phyloP scores from a whole-genome alignment of 2,113 vertebrate genomes.

The Apus apus region DNA sequence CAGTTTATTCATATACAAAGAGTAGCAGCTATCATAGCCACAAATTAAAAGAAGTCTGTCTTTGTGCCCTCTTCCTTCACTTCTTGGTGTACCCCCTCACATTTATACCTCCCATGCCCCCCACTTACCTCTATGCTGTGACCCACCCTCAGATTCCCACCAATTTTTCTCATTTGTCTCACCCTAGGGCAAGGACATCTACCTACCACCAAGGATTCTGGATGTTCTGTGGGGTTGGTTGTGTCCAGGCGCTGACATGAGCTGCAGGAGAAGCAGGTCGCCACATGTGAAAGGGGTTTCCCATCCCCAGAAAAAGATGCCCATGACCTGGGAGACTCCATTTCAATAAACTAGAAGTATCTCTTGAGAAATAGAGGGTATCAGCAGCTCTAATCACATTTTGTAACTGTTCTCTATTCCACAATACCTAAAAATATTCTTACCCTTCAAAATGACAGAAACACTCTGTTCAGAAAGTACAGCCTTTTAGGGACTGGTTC shows the following conservation, averaged over 20 bases:
- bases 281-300: not conserved
- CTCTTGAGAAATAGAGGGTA: not conserved
- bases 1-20: not conserved
- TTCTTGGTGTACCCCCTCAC: not conserved
- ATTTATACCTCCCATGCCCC: not conserved
- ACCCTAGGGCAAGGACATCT: not conserved
- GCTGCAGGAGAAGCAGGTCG: not conserved
- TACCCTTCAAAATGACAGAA: conserved; percentile 31
- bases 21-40: not conserved
- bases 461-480: conserved; percentile 51
- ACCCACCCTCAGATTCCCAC: not conserved
- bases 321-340: not conserved
- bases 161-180: not conserved
- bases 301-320: not conserved
- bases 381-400: not conserved
- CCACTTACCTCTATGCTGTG: not conserved
- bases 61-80: not conserved
- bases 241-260: not conserved
- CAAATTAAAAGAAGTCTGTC: not conserved
- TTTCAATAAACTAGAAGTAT: not conserved
- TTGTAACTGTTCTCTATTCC: not conserved
- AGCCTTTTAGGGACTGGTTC: conserved; percentile 54
- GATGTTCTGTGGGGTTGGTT: not conserved
- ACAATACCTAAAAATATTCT: conserved; percentile 21
- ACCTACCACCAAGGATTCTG: not conserved